Evolutionary conservation across 2,797 vertebrate genomes (phyloP).

Genomic region (Craterocephalus amniculus): DNA sequence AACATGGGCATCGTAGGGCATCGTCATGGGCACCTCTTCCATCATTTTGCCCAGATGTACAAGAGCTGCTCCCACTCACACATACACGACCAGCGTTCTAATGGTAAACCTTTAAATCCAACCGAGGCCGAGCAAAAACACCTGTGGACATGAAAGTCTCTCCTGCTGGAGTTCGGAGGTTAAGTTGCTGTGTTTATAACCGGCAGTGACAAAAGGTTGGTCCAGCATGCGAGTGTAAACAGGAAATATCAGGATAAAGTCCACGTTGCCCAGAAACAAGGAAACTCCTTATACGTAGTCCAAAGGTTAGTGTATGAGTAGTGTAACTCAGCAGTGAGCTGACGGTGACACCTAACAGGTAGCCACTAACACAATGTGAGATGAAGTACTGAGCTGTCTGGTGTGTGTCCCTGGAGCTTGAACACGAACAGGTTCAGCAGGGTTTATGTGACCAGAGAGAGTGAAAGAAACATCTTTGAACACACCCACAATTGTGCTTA

Average conservation of each 20-base stretch:
- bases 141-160: no score
- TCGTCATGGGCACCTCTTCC: slow-evolving; percentile 89
- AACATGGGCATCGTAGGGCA: slow-evolving; percentile 84
- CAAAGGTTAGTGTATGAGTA: slow-evolving; percentile 50
- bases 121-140: slow-evolving; percentile 3
- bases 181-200: background rate
- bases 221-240: background rate
- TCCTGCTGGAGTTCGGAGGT: background rate
- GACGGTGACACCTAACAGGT: background rate
- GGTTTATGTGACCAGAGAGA: slow-evolving; percentile 48
- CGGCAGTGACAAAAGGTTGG: slow-evolving; percentile 3
- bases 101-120: background rate
- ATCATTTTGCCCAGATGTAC: slow-evolving; percentile 83
- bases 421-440: slow-evolving; percentile 58
- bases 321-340: slow-evolving; percentile 4
- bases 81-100: background rate
- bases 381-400: background rate
- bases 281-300: slow-evolving; percentile 38
- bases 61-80: background rate
- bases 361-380: slow-evolving; percentile 7
- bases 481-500: slow-evolving; percentile 61
- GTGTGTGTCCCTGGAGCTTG: slow-evolving; percentile 31
- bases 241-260: slow-evolving; percentile 52
- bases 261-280: slow-evolving; percentile 16
- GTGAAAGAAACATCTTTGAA: slow-evolving; percentile 20